phyloP scores from a whole-genome alignment of 1,140 invertebrate species.

The Microplitis demolitor region DNA sequence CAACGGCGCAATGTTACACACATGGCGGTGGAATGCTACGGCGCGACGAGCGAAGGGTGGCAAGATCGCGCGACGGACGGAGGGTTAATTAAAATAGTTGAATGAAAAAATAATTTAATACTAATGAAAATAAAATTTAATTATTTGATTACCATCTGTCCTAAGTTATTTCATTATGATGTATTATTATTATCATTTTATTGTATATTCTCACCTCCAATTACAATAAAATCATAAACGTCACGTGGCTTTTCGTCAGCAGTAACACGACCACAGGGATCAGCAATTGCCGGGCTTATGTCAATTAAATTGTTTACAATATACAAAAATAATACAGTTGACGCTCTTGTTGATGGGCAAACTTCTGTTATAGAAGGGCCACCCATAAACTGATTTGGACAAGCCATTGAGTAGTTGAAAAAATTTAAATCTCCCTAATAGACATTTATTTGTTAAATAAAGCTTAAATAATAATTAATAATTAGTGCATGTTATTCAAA shows the following conservation, averaged over 20 bases:
- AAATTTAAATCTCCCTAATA: too few relatives aligned
- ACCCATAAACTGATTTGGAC: conserved; percentile 26
- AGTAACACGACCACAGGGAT: conserved; percentile 6
- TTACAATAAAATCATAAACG: conserved; percentile 78
- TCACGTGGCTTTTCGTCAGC: not conserved
- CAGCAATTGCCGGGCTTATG: not conserved
- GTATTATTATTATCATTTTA: not conserved
- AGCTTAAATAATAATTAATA: too few relatives aligned
- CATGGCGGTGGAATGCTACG: too few relatives aligned
- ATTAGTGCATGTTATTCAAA: too few relatives aligned
- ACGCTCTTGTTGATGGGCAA: conserved; percentile 24
- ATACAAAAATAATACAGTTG: conserved; percentile 28
- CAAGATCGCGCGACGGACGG: too few relatives aligned
- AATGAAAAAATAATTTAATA: too few relatives aligned
- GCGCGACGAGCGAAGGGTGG: too few relatives aligned
- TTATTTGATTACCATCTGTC: not conserved
- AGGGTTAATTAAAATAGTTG: too few relatives aligned
- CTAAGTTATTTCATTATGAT: not conserved
- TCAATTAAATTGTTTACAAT: conserved; percentile 4
- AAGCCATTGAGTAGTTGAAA: too few relatives aligned
- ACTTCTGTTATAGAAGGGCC: conserved; percentile 35
- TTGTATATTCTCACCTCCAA: conserved; percentile 64
- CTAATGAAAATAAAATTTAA: too few relatives aligned
- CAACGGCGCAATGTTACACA: too few relatives aligned
- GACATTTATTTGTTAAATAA: too few relatives aligned